A percentile compares a stretch with the other conserved stretches of the same genome.
These are phyloP conservation scores for Pseudococcus viburni DNA, from an alignment of 2,888 invertebrate genomes.

Conservation along the genomic window DNA sequence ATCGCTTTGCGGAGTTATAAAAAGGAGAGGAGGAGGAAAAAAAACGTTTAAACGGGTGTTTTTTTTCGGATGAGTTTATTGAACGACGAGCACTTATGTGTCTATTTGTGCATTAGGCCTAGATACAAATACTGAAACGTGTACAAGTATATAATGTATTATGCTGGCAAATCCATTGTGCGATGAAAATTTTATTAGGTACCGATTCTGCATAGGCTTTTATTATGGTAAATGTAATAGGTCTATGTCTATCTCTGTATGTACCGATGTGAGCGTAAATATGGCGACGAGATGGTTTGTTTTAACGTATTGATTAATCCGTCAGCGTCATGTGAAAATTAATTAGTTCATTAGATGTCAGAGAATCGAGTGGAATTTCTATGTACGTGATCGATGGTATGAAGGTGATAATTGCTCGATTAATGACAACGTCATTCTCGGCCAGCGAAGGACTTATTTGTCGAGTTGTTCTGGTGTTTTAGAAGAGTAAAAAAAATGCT, in stretches of 20 bases:
- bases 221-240: background rate
- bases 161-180: background rate
- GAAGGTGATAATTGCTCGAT: constrained; percentile 50
- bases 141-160: background rate
- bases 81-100: background rate
- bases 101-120: background rate
- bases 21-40: too few species aligned
- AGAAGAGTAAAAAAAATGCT: background rate
- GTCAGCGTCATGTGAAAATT: constrained; percentile 48
- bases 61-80: constrained; percentile 12
- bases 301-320: constrained; percentile 13
- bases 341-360: constrained; percentile 19
- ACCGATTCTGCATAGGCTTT: background rate
- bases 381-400: constrained; percentile 52
- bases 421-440: constrained; percentile 45
- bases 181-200: background rate
- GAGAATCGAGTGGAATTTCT: background rate
- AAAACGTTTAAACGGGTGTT: constrained; percentile 19
- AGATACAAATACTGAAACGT: background rate
- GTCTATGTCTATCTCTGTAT: background rate
- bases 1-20: constrained; percentile 11
- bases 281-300: background rate
- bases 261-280: background rate
- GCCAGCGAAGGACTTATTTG: constrained; percentile 39
- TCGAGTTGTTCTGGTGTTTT: constrained; percentile 16